Conservation (phyloP, 2,113 vertebrate species). For the Chionomys nivalis region DNA sequence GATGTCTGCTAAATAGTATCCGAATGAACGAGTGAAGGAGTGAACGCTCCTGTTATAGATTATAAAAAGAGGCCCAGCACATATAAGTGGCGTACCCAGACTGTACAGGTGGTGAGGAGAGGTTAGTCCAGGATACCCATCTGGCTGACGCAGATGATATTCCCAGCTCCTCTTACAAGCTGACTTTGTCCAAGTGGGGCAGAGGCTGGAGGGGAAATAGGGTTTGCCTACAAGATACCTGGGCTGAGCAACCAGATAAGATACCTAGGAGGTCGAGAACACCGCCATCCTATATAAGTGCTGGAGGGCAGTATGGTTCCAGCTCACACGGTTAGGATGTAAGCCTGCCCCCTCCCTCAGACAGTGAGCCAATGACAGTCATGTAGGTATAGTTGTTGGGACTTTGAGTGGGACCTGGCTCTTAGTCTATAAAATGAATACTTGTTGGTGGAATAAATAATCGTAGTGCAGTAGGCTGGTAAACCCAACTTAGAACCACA, state of each 20-base stretch:
- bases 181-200: not conserved
- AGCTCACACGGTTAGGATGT: not conserved
- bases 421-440: not conserved
- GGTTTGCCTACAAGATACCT: not conserved
- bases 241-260: not conserved
- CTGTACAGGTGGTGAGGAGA: not conserved
- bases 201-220: not conserved
- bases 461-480: not conserved
- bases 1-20: slow-evolving; percentile 2
- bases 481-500: not conserved
- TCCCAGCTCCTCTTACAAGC: not conserved
- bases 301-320: not conserved
- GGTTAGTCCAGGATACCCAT: slow-evolving; percentile 1
- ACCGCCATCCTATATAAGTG: not conserved
- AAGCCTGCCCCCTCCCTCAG: not conserved
- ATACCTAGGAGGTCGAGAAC: accelerated
- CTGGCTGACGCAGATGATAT: not conserved
- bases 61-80: not conserved
- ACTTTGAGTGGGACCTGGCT: not conserved
- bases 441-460: not conserved
- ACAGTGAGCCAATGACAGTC: not conserved
- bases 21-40: not conserved
- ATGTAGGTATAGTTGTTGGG: not conserved
- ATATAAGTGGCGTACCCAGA: not conserved
- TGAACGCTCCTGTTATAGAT: not conserved